Evolutionary conservation across 2,797 vertebrate genomes (phyloP).

Genomic region (Miichthys miiuy): DNA sequence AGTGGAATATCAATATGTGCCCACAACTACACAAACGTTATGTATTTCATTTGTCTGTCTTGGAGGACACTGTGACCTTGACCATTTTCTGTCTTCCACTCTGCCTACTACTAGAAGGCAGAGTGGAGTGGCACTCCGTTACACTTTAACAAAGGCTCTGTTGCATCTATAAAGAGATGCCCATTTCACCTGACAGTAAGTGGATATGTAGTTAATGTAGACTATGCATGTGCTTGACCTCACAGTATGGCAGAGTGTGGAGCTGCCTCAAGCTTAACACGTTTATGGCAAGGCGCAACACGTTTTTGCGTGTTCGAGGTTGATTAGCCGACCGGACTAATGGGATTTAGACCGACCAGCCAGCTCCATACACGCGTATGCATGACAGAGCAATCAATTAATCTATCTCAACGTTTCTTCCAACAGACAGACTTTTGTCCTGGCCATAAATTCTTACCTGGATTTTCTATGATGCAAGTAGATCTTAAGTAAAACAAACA

Average conservation of each 20-base stretch:
- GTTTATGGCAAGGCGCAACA: background rate
- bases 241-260: background rate
- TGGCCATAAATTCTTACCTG: background rate
- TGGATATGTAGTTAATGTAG: slow-evolving; percentile 13
- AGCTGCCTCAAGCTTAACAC: background rate
- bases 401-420: slow-evolving; percentile 7
- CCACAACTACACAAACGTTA: background rate
- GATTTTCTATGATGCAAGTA: slow-evolving; percentile 1
- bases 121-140: slow-evolving; percentile 23
- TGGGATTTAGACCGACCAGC: background rate
- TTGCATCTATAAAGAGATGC: background rate
- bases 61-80: slow-evolving; percentile 7
- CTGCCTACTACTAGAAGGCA: slow-evolving; percentile 1
- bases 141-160: background rate
- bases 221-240: background rate
- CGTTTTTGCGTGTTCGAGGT: too few relatives aligned
- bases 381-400: background rate
- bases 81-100: background rate
- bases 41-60: background rate
- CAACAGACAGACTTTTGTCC: slow-evolving; percentile 5
- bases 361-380: background rate
- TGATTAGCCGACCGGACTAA: background rate
- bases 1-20: background rate
- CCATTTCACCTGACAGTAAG: slow-evolving; percentile 7
- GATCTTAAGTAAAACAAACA: background rate